Conservation (phyloP, 2,888 invertebrate species). For the Pteria penguin region DNA sequence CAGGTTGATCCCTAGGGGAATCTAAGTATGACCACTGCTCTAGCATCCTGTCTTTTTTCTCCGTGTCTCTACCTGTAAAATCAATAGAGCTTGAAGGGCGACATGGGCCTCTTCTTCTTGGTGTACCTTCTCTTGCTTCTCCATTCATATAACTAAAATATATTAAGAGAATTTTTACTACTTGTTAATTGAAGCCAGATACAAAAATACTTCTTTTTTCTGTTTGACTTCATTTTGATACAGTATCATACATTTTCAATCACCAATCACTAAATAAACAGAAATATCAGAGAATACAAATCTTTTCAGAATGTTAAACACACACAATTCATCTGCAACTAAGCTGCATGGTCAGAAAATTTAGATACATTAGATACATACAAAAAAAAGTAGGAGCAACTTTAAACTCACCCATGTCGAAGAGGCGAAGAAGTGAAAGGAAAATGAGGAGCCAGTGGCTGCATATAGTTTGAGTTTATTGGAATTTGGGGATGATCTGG, state of each 20-base stretch:
- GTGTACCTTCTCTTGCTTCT: conserved; percentile 26
- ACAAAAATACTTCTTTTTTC: no score
- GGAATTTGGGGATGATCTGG: conserved; percentile 45
- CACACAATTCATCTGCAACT: no score
- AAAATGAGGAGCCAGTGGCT: conserved; percentile 60
- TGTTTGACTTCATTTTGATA: no score
- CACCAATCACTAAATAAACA: no score
- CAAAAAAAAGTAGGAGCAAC: no score
- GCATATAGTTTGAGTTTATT: conserved; percentile 55
- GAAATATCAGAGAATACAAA: no score
- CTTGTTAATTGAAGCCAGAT: no score
- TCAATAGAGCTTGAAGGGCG: conserved; percentile 70
- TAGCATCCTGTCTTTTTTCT: conserved; percentile 51
- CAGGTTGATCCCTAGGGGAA: conserved; percentile 35
- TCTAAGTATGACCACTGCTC: conserved; percentile 39
- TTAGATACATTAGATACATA: no score
- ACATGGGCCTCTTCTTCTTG: conserved; percentile 26
- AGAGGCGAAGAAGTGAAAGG: conserved; percentile 51
- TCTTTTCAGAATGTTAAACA: no score
- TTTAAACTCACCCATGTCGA: conserved; percentile 41
- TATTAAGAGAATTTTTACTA: no score
- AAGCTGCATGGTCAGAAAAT: no score
- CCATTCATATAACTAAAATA: conserved; percentile 41
- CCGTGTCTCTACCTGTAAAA: conserved; percentile 48
- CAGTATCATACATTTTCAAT: no score